Conservation (phyloP, 2,888 invertebrate species). For the Sicus ferrugineus region DNA sequence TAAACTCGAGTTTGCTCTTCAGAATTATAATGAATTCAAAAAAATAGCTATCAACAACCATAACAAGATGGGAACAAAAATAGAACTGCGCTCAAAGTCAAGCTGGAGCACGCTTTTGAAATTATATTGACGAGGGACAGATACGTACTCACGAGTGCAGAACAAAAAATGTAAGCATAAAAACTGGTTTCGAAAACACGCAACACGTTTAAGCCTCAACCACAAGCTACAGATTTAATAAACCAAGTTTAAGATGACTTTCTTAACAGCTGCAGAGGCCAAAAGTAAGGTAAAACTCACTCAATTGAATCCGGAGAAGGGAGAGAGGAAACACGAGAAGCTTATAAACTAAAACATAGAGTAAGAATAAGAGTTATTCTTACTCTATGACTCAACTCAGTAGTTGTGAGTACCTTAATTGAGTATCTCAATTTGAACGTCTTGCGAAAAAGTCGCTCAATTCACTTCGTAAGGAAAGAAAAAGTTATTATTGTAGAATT, state of each 20-base stretch:
- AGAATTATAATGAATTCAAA: too few species aligned
- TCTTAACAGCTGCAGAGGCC: slow-evolving; percentile 8
- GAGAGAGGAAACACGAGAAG: too few species aligned
- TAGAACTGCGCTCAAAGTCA: slow-evolving; percentile 28
- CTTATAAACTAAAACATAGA: too few species aligned
- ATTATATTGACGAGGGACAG: background rate
- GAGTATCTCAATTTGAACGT: slow-evolving; percentile 3
- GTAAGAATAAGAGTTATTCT: too few species aligned
- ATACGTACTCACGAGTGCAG: background rate
- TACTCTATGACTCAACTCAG: too few species aligned
- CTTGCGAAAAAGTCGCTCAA: slow-evolving; percentile 23
- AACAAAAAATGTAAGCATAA: slow-evolving; percentile 13
- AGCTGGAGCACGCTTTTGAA: slow-evolving; percentile 11
- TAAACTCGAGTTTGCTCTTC: too few species aligned
- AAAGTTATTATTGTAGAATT: slow-evolving; percentile 56
- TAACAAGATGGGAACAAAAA: background rate
- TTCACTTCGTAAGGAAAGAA: slow-evolving; percentile 51
- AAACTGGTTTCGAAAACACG: slow-evolving; percentile 25
- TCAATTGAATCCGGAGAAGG: too few species aligned
- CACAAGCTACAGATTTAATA: slow-evolving; percentile 29
- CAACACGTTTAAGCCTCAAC: slow-evolving; percentile 2
- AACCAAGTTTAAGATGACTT: slow-evolving; percentile 36
- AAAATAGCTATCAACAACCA: too few species aligned
- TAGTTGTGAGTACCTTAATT: too few species aligned
- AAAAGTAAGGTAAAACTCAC: too few species aligned